Percentiles rank a stretch among this genome's conserved stretches.
phyloP scores from a whole-genome alignment of 2,888 invertebrate genomes.

The Cerastis rubricosa region DNA sequence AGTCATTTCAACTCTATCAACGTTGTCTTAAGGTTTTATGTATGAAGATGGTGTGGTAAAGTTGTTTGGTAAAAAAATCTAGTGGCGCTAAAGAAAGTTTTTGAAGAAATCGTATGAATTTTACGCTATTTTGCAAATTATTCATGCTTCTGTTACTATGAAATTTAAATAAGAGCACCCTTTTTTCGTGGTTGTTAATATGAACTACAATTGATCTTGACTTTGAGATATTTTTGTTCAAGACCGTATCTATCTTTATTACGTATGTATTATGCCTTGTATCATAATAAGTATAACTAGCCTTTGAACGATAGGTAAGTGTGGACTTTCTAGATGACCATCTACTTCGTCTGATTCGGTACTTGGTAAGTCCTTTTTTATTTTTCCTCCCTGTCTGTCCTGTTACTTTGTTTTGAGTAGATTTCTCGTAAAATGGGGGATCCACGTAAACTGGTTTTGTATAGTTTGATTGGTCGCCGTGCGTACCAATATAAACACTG shows the following conservation, averaged over 20 bases:
- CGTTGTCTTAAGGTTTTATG: fast-evolving
- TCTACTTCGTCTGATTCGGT: background rate
- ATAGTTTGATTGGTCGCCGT: too few species aligned
- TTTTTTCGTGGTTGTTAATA: constrained; percentile 16
- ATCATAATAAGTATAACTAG: background rate
- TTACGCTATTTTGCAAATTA: constrained; percentile 75
- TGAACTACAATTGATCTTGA: background rate
- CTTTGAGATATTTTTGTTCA: background rate
- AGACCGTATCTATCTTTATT: background rate
- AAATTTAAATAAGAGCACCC: constrained; percentile 48
- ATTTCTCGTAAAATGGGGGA: too few species aligned
- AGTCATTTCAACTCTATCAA: constrained; percentile 11
- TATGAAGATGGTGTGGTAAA: background rate
- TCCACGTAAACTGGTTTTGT: too few species aligned
- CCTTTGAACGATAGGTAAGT: background rate
- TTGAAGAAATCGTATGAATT: constrained; percentile 72
- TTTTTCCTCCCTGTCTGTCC: too few species aligned
- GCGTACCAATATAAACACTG: background rate
- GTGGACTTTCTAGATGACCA: background rate
- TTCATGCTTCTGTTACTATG: constrained; percentile 71
- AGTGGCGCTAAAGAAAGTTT: constrained; percentile 78
- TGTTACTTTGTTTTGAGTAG: too few species aligned
- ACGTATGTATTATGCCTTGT: background rate
- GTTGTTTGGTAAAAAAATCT: constrained; percentile 5
- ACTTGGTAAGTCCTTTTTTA: background rate